These are phyloP conservation scores for Bubo blakistoni DNA, from an alignment of 2,113 vertebrate genomes.

Conservation along the genomic window DNA sequence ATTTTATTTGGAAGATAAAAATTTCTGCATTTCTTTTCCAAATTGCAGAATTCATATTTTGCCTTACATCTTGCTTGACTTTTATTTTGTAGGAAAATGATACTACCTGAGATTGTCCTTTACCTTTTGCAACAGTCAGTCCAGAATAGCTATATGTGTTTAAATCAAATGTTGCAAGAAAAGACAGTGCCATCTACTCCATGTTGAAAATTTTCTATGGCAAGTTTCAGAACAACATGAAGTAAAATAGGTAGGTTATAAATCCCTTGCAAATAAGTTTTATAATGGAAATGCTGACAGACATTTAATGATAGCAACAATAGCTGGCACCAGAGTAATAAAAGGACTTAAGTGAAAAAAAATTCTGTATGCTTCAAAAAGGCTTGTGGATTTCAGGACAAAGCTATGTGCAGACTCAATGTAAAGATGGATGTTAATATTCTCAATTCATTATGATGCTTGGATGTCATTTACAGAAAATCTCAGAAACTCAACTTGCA, in stretches of 20 bases:
- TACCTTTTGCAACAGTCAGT: constrained; percentile 20
- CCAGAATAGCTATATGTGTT: constrained; percentile 15
- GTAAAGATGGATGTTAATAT: constrained; percentile 55
- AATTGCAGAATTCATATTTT: neutral
- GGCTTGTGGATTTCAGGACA: constrained; percentile 56
- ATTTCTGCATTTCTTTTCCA: neutral
- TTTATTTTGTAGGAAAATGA: neutral
- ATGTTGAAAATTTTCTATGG: constrained; percentile 41
- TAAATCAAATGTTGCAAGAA: constrained; percentile 53
- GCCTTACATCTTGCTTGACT: neutral
- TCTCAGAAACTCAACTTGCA: constrained; percentile 46
- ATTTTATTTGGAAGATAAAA: neutral
- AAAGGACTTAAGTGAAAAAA: constrained; percentile 64
- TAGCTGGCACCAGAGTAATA: constrained; percentile 60
- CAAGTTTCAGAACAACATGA: constrained; percentile 53
- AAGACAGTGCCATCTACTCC: constrained; percentile 43
- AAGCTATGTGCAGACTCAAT: constrained; percentile 41
- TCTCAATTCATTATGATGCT: constrained; percentile 45
- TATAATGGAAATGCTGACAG: constrained; percentile 72
- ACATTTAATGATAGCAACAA: constrained; percentile 54
- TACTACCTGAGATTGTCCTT: neutral
- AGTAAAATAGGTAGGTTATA: constrained; percentile 65
- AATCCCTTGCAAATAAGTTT: constrained; percentile 70
- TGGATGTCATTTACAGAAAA: constrained; percentile 45
- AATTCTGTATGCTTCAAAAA: constrained; percentile 53